Percentiles rank a stretch among this genome's conserved stretches.
Conservation (phyloP, 2,888 invertebrate genomes). For the Pilophorus perplexus region DNA sequence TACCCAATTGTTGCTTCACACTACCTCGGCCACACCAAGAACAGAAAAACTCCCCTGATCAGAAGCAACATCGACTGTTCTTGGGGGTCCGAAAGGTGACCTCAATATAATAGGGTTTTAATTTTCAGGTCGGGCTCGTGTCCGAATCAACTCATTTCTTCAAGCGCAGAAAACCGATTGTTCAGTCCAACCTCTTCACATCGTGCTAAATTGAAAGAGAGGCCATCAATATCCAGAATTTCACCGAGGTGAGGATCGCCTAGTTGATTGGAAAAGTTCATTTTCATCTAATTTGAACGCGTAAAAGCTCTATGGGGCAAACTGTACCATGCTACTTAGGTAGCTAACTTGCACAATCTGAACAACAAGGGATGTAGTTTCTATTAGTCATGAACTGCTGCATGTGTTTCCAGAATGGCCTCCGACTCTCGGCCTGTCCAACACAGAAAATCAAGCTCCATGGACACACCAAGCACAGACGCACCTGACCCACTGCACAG, state of each 20-base stretch:
- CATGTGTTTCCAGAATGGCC: conserved; percentile 13
- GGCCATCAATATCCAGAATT: conserved; percentile 49
- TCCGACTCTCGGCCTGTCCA: conserved; percentile 53
- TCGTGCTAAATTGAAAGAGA: conserved; percentile 64
- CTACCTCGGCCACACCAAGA: no score
- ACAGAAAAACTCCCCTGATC: no score
- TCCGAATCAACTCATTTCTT: conserved; percentile 77
- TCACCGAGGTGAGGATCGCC: conserved; percentile 43
- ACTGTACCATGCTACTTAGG: no score
- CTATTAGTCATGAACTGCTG: no score
- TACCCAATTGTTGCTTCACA: no score
- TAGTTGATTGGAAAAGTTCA: background rate
- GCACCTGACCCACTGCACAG: background rate
- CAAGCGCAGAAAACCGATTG: conserved; percentile 53
- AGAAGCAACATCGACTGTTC: no score
- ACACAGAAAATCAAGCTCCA: conserved; percentile 79
- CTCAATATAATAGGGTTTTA: no score
- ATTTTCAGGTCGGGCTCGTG: conserved; percentile 80
- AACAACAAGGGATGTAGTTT: no score
- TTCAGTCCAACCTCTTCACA: conserved; percentile 48
- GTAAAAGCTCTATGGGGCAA: no score
- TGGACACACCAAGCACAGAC: conserved; percentile 62
- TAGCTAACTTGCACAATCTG: no score
- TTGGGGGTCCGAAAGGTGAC: no score
- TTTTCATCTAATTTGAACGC: background rate